Evolutionary conservation across 2,888 invertebrate genomes (phyloP), one percentile per base, ranked within the genome.

Genomic region (Cryptops parisi): DNA sequence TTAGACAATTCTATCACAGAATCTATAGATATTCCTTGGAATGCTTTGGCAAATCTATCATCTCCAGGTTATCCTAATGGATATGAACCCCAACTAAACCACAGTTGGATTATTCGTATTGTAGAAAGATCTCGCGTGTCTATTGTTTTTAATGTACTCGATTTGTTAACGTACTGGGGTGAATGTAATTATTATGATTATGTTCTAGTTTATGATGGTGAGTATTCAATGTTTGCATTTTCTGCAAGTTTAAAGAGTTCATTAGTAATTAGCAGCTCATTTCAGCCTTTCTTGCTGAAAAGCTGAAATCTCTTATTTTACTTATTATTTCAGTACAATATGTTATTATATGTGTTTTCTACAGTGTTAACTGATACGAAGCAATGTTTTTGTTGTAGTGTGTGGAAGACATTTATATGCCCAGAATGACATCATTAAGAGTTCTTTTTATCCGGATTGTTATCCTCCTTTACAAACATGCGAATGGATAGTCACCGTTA

Each of bases 401-500:
- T 91, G 90, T 67, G 90, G 90, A 38, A 82, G 84, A 1, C 65
- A 70, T 19, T 61, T 86, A 51, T 47, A 52, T 1, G 63, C 54
- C n/a, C 52, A 60, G 2, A 55, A 60, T 1, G 73, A 71, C 1
- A 60, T 63, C 2, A 62, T 68, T 23, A 55, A 54, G 2, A 61
- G 61, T 48, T 65, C 60, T 3, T 58, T 58, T 15, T 62, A 60
- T 27, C 62, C 64, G 2, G 22, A 57, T 2, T 63, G 62, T 59
- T 63, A 65, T 54, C 56, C 55, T 1, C 48, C 6, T 57, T 58
- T 57, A 33, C 63, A 69, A 40, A 64, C 68, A 56, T 89, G 88
- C 63, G 72, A 78, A 50, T 90, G 88, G 88, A 75, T 73, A 46
- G 71, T 90, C 15, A 78, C 77, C 59, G 87, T 85, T 0, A 73